Evolutionary conservation across 2,797 vertebrate species (phyloP), one percentile per base, ranked within the genome.

Genomic region (Danionella dracula): DNA sequence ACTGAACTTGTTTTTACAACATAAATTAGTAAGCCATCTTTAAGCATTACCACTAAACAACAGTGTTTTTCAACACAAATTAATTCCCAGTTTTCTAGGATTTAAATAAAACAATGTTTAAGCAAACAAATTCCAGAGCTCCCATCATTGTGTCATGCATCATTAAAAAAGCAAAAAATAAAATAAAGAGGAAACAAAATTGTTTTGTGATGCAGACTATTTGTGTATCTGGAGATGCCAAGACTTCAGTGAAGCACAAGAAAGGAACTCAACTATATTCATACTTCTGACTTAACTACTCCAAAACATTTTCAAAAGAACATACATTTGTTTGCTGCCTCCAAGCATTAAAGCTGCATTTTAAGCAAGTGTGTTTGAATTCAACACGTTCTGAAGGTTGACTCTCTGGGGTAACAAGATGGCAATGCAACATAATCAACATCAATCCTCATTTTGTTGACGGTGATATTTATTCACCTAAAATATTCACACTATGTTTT

Each of bases 211-310:
- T 31, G 15, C 6, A 15, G 48, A 9, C 15, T 37, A 32, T 27
- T 44, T 56, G 21, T 41, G 23, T 11, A 37, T 45, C 50, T 46
- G 32, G 32, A 56, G 53, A 10, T 66, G 42, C 51, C 42, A 49
- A 31, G 34, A 48, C 63, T 57, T 66, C 63, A 66, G 20, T 66
- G 44, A 16, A 66, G 48, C 38, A 48, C 64, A 66, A 66, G 34
- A 57, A 66, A 49, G 15, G 34, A 15, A 1, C 20, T 55, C 19
- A 45, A 51, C 42, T 17, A 53, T 48, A 37, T 29, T 20, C 34
- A 40, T 66, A 31, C 15, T 46, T 66, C 34, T 66, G 53, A 66
- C 34, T 66, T 66, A 29, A 66, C 41, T 20, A 21, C 53, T 49
- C 48, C 34, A 8, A 32, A 11, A 17, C 48, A 38, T 57, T 66